phyloP scores from a whole-genome alignment of 2,797 vertebrate genomes.

The Anolis apletophallus region DNA sequence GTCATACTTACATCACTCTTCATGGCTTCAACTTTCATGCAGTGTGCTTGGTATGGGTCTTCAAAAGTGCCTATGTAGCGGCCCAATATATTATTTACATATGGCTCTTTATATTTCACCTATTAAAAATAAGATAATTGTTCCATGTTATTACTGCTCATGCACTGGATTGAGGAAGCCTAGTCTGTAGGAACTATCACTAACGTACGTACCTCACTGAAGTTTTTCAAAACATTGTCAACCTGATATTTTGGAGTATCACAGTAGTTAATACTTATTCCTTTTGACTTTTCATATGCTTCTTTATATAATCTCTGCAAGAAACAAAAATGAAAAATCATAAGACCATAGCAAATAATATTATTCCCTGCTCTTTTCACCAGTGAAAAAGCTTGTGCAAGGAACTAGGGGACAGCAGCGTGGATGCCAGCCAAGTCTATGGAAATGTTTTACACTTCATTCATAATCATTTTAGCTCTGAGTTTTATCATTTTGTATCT shows the following conservation, averaged over 20 bases:
- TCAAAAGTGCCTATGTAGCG: conserved; percentile 95
- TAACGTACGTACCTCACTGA: conserved; percentile 87
- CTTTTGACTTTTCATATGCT: conserved; percentile 89
- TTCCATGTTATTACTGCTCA: neutral
- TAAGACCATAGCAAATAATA: neutral
- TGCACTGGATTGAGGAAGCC: neutral
- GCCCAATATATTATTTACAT: conserved; percentile 90
- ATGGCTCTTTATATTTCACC: conserved; percentile 90
- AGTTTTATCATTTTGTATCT: neutral
- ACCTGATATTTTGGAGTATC: conserved; percentile 96
- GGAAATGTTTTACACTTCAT: neutral
- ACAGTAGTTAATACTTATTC: conserved; percentile 95
- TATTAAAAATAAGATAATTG: conserved; percentile 63
- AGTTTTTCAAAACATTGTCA: conserved; percentile 88
- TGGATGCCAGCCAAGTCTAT: too few species aligned
- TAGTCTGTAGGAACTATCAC: fast-evolving
- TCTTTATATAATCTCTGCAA: conserved; percentile 93
- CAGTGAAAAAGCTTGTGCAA: neutral
- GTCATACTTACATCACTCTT: conserved; percentile 86
- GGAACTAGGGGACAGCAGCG: too few species aligned
- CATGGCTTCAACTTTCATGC: conserved; percentile 88
- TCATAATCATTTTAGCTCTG: neutral
- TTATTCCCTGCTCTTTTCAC: neutral
- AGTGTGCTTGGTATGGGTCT: conserved; percentile 89
- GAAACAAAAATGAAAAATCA: neutral